Evolutionary conservation across 2,888 invertebrate genomes (phyloP).

Genomic region (Cactoblastis cactorum): DNA sequence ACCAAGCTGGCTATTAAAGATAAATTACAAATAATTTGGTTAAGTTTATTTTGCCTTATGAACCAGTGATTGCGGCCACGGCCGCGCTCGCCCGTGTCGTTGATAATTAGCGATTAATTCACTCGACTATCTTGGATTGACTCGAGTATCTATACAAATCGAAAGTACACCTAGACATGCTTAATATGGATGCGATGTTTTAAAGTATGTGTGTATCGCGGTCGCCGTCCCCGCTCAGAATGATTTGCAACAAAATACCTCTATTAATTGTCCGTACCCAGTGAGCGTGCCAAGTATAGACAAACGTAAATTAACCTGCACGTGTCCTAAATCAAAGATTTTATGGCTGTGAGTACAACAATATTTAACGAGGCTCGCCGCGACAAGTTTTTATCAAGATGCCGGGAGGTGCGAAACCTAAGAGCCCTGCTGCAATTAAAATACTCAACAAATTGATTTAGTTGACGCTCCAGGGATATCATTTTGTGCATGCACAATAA

Average conservation of each 20-base stretch:
- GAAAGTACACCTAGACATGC: background rate
- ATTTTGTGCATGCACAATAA: background rate
- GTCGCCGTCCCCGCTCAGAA: background rate
- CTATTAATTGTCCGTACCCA: slow-evolving; percentile 1
- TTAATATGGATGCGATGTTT: background rate
- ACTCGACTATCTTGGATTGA: background rate
- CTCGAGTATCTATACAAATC: slow-evolving; percentile 3
- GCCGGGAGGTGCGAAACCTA: slow-evolving; percentile 46
- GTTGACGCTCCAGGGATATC: no score
- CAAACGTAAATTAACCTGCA: slow-evolving; percentile 28
- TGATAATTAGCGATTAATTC: slow-evolving; percentile 11
- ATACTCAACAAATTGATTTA: slow-evolving; percentile 48
- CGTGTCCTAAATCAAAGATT: slow-evolving; percentile 37
- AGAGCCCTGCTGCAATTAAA: slow-evolving; percentile 41
- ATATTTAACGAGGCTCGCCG: slow-evolving; percentile 42
- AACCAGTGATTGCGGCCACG: slow-evolving; percentile 14
- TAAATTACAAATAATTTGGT: slow-evolving; percentile 77
- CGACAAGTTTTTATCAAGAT: slow-evolving; percentile 46
- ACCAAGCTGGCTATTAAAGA: slow-evolving; percentile 68
- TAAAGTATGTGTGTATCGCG: slow-evolving; percentile 4
- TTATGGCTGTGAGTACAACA: slow-evolving; percentile 38
- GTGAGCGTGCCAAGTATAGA: slow-evolving; percentile 2
- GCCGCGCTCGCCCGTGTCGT: slow-evolving; percentile 1
- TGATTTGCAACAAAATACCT: background rate
- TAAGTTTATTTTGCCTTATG: slow-evolving; percentile 57